These are phyloP conservation scores for Phymanthus crucifer DNA, from an alignment of 92 coral and sea anemone species.

Conservation along the genomic window DNA sequence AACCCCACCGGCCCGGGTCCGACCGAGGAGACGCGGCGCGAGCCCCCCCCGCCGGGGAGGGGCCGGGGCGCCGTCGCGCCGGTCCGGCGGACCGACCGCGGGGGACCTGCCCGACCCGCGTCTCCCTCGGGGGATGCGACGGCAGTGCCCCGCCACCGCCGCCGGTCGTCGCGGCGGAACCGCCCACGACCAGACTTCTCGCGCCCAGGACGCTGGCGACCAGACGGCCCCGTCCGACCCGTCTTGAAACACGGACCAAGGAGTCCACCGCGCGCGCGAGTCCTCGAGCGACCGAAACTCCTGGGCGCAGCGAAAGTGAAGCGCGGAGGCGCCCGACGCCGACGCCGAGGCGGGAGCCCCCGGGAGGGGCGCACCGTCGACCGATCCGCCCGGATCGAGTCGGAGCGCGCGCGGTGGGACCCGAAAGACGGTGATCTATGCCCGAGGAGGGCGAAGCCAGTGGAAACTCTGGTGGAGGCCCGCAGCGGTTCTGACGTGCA, in stretches of 20 bases:
- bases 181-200: constrained; percentile 31
- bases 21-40: no score
- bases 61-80: no score
- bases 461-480: constrained; percentile 64
- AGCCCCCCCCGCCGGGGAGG: no score
- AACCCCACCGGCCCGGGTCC: no score
- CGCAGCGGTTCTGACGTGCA: constrained; percentile 67
- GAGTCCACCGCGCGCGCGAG: constrained; percentile 69
- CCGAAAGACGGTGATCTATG: constrained; percentile 66
- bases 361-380: constrained; percentile 75
- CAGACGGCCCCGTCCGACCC: constrained; percentile 53
- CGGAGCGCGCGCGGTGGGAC: constrained; percentile 56
- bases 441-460: constrained; percentile 52
- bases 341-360: constrained; percentile 60
- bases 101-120: no score
- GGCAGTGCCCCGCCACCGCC: constrained; percentile 41
- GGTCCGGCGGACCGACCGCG: no score
- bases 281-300: constrained; percentile 60
- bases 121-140: no score
- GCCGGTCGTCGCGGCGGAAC: constrained; percentile 62
- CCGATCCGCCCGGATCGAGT: constrained; percentile 57
- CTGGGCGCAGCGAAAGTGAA: constrained; percentile 63
- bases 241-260: constrained; percentile 63
- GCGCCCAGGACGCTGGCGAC: constrained; percentile 66
- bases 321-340: constrained; percentile 33